Evolutionary conservation across 2,888 invertebrate species (phyloP), one percentile per base, ranked within the genome.

Genomic region (Opisthograptis luteolata): DNA sequence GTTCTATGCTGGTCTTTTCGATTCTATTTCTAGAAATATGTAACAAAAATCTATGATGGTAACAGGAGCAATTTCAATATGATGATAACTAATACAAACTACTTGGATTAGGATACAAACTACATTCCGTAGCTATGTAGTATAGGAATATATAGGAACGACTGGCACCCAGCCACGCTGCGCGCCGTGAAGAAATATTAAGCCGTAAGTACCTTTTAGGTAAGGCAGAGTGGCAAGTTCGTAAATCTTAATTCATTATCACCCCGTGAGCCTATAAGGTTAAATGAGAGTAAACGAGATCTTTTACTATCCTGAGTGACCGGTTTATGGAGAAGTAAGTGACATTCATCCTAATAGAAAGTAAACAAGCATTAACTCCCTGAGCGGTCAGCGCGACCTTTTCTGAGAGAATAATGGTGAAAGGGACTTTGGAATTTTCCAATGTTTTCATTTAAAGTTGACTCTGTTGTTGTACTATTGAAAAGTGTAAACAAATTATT

Each of bases 271-370:
- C 65, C 64, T 66, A 67, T 74, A 72, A 76, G 78, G 77, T 77
- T 70, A 79, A 79, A 81, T 76, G 73, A 80, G 73, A 74, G 70
- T 75, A 76, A 78, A 82, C 73, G 78, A 66, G 66, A 50, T 60
- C 72, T 73, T 79, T 73, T 71, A 76, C 62, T 68, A 70, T 68
- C 66, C 73, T 64, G 68, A 84, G 79, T 81, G 80, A 79, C 69
- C 75, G 72, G 77, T 84, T 85, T 79, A 84, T 81, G 77, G 81
- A 66, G 68, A 72, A 75, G 73, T 69, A 79, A 76, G 70, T 71
- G 74, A 75, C 77, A 79, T 84, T 80, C 70, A 83, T 85, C 74
- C 78, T 77, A 66, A 78, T 84, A 69, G 69, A 66, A 58, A 60
- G 52, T 60, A 57, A 53, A 55, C 55, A 45, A 43, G 48, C 54